Evolutionary conservation across 1,140 invertebrate species (phyloP).

Genomic region (Papilio polyxenes): DNA sequence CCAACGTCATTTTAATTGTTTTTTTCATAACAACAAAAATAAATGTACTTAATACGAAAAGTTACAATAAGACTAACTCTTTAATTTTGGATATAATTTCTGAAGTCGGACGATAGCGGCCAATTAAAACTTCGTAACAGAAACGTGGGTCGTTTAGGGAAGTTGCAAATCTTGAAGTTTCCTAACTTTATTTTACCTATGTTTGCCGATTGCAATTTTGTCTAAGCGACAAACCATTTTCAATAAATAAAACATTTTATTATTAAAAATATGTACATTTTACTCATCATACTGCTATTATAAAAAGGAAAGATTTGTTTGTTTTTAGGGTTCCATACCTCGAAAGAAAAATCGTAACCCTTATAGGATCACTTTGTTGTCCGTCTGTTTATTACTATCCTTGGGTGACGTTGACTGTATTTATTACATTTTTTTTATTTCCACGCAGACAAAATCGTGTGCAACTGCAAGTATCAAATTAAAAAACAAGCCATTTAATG

Average conservation of each 20-base stretch:
- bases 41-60: not conserved
- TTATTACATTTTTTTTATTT: too few relatives aligned
- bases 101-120: conserved; percentile 63
- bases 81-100: conserved; percentile 65
- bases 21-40: not conserved
- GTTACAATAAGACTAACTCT: conserved; percentile 24
- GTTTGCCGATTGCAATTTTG: conserved; percentile 49
- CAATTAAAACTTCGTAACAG: conserved; percentile 68
- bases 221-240: conserved; percentile 31
- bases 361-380: too few relatives aligned
- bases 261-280: not conserved
- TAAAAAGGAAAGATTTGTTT: too few relatives aligned
- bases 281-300: too few relatives aligned
- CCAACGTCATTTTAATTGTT: not conserved
- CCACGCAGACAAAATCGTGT: too few relatives aligned
- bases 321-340: too few relatives aligned
- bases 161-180: conserved; percentile 63
- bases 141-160: conserved; percentile 54
- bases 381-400: too few relatives aligned
- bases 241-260: not conserved
- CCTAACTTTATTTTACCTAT: conserved; percentile 48
- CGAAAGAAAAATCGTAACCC: too few relatives aligned
- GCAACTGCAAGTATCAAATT: too few relatives aligned
- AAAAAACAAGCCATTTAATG: too few relatives aligned
- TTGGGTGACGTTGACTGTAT: too few relatives aligned